Base-by-base conservation (phyloP, 1,140 invertebrate species). In the Mesaphorura yosii region DNA sequence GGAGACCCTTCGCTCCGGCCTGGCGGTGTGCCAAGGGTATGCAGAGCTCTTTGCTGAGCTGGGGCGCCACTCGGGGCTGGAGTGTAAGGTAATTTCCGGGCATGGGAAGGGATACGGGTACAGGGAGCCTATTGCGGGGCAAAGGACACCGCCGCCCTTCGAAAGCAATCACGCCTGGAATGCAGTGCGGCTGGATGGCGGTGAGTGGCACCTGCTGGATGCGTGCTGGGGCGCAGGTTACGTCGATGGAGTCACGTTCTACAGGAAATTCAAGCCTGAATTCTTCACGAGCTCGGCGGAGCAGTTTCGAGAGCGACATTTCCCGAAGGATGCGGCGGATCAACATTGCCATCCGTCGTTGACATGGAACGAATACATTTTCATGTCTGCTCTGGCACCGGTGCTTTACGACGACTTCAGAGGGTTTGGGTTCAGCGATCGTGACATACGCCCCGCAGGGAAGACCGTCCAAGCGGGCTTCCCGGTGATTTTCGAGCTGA, bases 11-110 rank as follows among this genome's bases (percentile, higher is more conserved):
- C 5, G 12, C 10, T 25, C 45, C 17, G 45, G 45, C 19, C 23
- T 47, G 12, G 45, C 45, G 5, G 45, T 47, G 7, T 47, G 45
- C 22, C 45, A 47, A 27, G 45, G 45, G 5, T 47, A 47, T 27
- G 45, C 45, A 15, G 45, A 47, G 19, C 19, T 47, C 12, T 47
- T 47, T 47, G 6, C 23, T 15, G 22, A 20, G 12, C 45, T 47
- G 12, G 45, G 45, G 7, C 19, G 26, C 19, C 45, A 25, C 12
- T 20, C 10, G 7, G 45, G 45, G 7, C 45, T 47, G 7, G 19
- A 47, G 23, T 20, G 23, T 6, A 25, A 10, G 10, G 45, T 47
- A 6, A 25, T 47, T 12, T 10, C 6, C 28, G 45, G 45, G 6
- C 12, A 47, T 27, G 45, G 19, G 7, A 47, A 47, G 19, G 45